Base-by-base conservation (phyloP, 2,888 invertebrate genomes). In the Nomada flava region DNA sequence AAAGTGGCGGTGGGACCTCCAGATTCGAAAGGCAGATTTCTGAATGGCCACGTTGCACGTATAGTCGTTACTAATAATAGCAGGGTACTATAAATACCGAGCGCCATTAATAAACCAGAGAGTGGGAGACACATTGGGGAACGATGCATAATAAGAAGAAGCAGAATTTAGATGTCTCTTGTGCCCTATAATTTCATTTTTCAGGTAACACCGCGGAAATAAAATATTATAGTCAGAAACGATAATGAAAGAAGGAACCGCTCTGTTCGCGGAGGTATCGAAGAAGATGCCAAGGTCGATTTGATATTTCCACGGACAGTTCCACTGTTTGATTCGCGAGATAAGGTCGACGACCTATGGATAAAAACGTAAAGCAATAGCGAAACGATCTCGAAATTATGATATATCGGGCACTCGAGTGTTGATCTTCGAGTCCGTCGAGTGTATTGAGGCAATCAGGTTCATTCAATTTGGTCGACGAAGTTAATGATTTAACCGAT, bases 21-120 rank as follows among this genome's bases (percentile, higher is more conserved):
- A 42, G 10, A 63, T 20, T 55, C 20, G 50, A 44, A 59, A 3
- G 64, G 23, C 20, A 73, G 23, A 77, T 82, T 84, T 80, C 71
- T 60, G 42, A 29, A 65, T 5, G 42, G 13, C 9, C 26, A 13
- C 13, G 11, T 70, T 50, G 4, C 10, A 20, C 5, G 44, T 2
- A 47, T 15, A 15, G 15, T 5, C 36, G 36, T 36, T 36, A 20
- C 4, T 44, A 53, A 15, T 44, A 63, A 53, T 44, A 53, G 13
- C 23, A 2, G 5, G 18, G 7, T n/a, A 26, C 18, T 72, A 72
- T 26, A 44, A 44, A 65, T 65, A 59, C 47, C 1, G 47, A 47
- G 4, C 47, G 47, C 13, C 47, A 47, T 47, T 47, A 13, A 15
- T 13, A 47, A 18, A 59, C 11, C 4, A 57, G 26, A 57, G 11